Base-by-base conservation (phyloP, 2,888 invertebrate genomes). In the Alsophila aescularia region DNA sequence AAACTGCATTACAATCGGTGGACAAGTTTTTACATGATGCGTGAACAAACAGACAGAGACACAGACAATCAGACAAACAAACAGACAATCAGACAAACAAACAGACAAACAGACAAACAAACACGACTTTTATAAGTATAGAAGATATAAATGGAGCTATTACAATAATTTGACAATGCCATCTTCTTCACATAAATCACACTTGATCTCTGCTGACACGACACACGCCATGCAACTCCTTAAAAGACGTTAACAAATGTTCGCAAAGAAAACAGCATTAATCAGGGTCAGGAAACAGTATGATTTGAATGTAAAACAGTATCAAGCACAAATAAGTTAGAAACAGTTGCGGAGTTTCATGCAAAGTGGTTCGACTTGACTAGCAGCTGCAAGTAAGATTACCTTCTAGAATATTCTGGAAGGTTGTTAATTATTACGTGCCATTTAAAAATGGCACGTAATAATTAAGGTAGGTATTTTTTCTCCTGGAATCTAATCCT, bases 261-360 rank as follows among this genome's bases (percentile, higher is more conserved):
- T 71, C 69, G 70, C 73, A 83, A 88, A 90, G 90, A 89, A 88
- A 86, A 83, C 72, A 77, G 81, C 87, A 91, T 91, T 87, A 87
- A 90, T 90, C 90, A 90, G 85, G 79, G 78, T 77, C 81, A 84
- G 89, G 89, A 90, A 83, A 77, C 84, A 72, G 77, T 85, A 83
- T 84, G 87, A 90, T 91, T 90, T 91, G 90, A 90, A 90, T 90
- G 89, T 88, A 89, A 90, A 90, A 82, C 75, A 72, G 69, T 18
- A 29, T 45, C 16, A 14, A 67, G 12, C 27, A 29, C 29, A 13
- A n/a, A 49, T 10, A 21, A 37, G 21, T 4, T 13, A 5, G 10
- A 39, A 47, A 57, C 58, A 62, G 65, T 54, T 29, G 42, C 60
- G 59, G 54, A 66, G 13, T 5, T 42, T 42, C 8, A 16, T 24